Evolutionary conservation across 2,797 vertebrate species (phyloP).

Genomic region (Oryzias sinensis): DNA sequence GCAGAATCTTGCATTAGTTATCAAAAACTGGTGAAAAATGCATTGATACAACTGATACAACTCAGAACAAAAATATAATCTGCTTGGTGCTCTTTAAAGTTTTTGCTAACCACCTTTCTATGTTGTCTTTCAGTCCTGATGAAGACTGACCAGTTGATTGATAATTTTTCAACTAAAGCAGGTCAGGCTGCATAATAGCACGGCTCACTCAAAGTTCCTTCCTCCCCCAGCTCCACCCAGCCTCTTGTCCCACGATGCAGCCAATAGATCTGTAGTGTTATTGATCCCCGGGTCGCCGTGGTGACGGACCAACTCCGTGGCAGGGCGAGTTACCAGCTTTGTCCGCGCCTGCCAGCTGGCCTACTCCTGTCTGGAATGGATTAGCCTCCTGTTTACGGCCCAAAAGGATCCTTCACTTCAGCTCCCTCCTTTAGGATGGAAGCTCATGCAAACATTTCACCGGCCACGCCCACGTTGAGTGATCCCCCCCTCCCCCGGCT

Average conservation of each 20-base stretch:
- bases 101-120: constrained; percentile 16
- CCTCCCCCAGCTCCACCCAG: constrained; percentile 2
- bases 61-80: neutral
- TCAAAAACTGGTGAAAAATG: no score
- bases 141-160: constrained; percentile 57
- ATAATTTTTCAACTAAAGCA: constrained; percentile 57
- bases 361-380: constrained; percentile 71
- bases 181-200: constrained; percentile 59
- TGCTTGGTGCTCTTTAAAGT: neutral
- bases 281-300: constrained; percentile 71
- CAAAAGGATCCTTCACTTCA: constrained; percentile 66
- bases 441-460: constrained; percentile 1
- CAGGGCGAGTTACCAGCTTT: constrained; percentile 67
- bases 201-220: constrained; percentile 47
- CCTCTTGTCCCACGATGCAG: constrained; percentile 19
- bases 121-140: constrained; percentile 30
- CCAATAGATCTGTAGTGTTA: constrained; percentile 66
- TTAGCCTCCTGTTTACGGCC: constrained; percentile 74
- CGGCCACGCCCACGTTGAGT: constrained; percentile 14
- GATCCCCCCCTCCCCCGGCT: constrained; percentile 11
- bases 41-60: neutral
- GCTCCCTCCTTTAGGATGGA: constrained; percentile 18
- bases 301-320: constrained; percentile 64
- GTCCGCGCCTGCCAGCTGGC: constrained; percentile 74
- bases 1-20: neutral